phyloP scores from a whole-genome alignment of 1,140 invertebrate species.

The Drosophila ironensis region DNA sequence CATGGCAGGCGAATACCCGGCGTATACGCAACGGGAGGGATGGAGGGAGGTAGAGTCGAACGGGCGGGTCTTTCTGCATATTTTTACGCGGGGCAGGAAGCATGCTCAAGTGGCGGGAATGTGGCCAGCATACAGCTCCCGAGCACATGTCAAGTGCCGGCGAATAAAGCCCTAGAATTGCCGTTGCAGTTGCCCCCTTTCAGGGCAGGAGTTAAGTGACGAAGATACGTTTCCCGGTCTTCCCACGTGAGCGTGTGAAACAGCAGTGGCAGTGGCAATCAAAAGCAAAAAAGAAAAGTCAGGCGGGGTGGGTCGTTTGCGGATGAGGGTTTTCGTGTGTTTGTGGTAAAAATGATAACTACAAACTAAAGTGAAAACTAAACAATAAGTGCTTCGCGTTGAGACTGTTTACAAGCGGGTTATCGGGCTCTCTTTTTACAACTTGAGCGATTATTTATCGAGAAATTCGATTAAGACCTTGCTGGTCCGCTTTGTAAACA shows the following conservation, averaged over 20 bases:
- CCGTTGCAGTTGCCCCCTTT: neutral
- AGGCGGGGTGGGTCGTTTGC: slow-evolving; percentile 4
- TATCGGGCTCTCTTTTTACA: neutral
- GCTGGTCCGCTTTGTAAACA: neutral
- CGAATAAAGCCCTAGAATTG: neutral
- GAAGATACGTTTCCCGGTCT: slow-evolving; percentile 13
- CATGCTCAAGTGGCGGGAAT: slow-evolving; percentile 77
- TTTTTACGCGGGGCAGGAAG: slow-evolving; percentile 60
- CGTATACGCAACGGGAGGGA: slow-evolving; percentile 65
- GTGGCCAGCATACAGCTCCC: slow-evolving; percentile 40
- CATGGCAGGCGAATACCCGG: slow-evolving; percentile 53
- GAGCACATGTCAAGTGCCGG: slow-evolving; percentile 59
- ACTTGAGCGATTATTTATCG: neutral
- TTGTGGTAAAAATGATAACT: slow-evolving; percentile 31
- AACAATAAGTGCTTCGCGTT: slow-evolving; percentile 41
- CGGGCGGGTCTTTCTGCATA: slow-evolving; percentile 42
- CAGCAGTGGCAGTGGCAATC: slow-evolving; percentile 12
- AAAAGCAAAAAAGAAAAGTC: slow-evolving; percentile 29
- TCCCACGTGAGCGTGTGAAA: slow-evolving; percentile 77
- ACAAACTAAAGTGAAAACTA: slow-evolving; percentile 48
- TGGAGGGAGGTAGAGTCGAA: neutral
- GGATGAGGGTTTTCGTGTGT: neutral
- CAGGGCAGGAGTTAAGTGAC: slow-evolving; percentile 57
- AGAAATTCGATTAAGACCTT: neutral
- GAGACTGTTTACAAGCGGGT: slow-evolving; percentile 10